phyloP scores from a whole-genome alignment of 2,888 invertebrate genomes.

The Ligdia adustata region DNA sequence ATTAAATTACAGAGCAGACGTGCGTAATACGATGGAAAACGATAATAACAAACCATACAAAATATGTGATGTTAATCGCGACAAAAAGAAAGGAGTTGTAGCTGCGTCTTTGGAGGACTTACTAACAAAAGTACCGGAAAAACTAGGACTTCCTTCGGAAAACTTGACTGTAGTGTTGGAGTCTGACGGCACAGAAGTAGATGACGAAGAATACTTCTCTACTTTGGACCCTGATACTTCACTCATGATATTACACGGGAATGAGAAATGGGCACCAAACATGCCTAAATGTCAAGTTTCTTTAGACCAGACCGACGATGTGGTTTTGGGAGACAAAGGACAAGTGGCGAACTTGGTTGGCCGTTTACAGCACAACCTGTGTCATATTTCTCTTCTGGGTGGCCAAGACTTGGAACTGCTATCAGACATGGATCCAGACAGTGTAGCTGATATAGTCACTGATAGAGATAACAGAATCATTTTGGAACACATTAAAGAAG shows the following conservation, averaged over 20 bases:
- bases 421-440: slow-evolving; percentile 95
- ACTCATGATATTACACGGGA: slow-evolving; percentile 90
- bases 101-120: slow-evolving; percentile 91
- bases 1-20: not conserved
- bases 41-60: slow-evolving; percentile 88
- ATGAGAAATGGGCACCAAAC: slow-evolving; percentile 89
- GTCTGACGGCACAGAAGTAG: slow-evolving; percentile 97
- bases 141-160: slow-evolving; percentile 86
- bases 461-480: slow-evolving; percentile 90
- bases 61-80: slow-evolving; percentile 91
- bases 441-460: slow-evolving; percentile 91
- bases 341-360: slow-evolving; percentile 90
- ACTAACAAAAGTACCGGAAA: slow-evolving; percentile 89
- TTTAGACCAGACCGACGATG: slow-evolving; percentile 84
- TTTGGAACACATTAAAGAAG: slow-evolving; percentile 92
- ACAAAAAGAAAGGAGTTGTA: slow-evolving; percentile 92
- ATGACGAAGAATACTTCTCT: slow-evolving; percentile 97
- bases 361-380: slow-evolving; percentile 90
- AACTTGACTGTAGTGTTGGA: slow-evolving; percentile 93
- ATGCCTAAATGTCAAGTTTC: slow-evolving; percentile 86
- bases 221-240: slow-evolving; percentile 94
- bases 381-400: slow-evolving; percentile 92
- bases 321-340: slow-evolving; percentile 76
- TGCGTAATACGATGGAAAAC: slow-evolving; percentile 76
- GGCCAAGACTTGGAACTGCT: slow-evolving; percentile 93